These are phyloP conservation scores for chimpanzee (Pan troglodytes) DNA, from an alignment of 2,113 vertebrate genomes.

Conservation along the genomic window NHGRI_mPanTro3-v2.1_pri NC_072417.2:24472001-24472500, in stretches of 20 bases:
- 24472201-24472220: not conserved
- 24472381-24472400: not conserved
- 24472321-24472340: not conserved
- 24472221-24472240: not conserved
- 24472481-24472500: not conserved
- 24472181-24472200: not conserved
- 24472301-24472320: no score
- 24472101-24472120: no score
- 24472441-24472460: not conserved
- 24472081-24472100: no score
- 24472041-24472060: no score
- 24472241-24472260: not conserved
- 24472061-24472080: no score
- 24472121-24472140: no score
- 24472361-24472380: not conserved
- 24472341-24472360: not conserved
- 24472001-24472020: no score
- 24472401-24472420: not conserved
- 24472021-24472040: no score
- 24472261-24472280: not conserved
- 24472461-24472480: no score
- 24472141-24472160: not conserved
- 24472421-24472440: not conserved
- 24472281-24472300: not conserved
- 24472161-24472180: not conserved